Conservation (phyloP, 2,797 vertebrate species). For the Rhynchonycteris naso region DNA sequence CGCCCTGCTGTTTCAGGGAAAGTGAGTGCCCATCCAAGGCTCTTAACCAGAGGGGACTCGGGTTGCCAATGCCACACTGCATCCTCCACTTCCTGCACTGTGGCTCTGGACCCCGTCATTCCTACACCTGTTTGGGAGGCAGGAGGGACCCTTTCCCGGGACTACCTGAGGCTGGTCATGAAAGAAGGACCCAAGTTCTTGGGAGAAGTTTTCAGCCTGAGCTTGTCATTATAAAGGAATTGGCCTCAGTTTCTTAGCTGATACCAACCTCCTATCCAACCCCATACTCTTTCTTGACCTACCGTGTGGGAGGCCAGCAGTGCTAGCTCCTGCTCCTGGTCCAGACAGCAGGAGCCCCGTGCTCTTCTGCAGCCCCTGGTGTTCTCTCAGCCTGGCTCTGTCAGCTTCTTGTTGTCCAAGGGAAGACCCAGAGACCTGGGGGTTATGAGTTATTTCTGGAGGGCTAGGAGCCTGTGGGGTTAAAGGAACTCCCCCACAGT, state of each 20-base stretch:
- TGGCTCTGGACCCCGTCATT: background rate
- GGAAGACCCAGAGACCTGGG: background rate
- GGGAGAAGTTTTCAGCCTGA: background rate
- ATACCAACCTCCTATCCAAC: background rate
- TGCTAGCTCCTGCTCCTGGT: accelerated
- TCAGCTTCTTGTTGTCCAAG: background rate
- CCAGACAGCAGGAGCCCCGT: background rate
- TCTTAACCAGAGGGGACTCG: background rate
- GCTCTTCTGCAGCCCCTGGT: background rate
- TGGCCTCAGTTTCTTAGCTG: background rate
- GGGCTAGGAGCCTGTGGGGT: accelerated
- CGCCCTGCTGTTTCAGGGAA: background rate
- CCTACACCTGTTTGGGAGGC: background rate
- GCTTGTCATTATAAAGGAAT: background rate
- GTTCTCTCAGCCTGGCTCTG: background rate
- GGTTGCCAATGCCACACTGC: accelerated
- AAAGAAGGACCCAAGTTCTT: background rate
- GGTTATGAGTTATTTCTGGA: background rate
- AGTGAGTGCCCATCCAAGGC: background rate
- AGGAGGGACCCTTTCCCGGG: background rate
- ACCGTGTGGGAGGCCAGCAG: background rate
- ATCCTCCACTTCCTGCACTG: background rate
- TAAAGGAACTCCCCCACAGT: background rate
- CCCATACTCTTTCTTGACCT: background rate
- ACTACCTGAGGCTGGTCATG: background rate